phyloP scores from a whole-genome alignment of 2,113 vertebrate species.

The Zosterops pallidus region DNA sequence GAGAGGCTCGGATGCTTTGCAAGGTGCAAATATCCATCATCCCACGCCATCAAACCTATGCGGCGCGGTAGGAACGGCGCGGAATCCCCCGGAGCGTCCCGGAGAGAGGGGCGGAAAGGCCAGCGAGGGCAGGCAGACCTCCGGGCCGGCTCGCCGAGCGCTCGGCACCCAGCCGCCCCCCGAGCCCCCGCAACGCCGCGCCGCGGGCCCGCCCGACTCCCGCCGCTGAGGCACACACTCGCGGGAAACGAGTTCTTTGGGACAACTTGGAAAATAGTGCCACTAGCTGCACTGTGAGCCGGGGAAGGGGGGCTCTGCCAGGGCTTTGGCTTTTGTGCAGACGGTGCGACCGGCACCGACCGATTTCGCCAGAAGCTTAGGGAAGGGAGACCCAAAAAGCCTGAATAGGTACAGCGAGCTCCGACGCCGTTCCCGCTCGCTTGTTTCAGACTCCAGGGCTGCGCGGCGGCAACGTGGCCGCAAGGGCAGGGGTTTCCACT shows the following conservation, averaged over 20 bases:
- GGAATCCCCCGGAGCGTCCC: not conserved
- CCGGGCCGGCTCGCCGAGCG: not conserved
- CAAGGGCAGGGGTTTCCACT: not conserved
- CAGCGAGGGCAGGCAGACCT: not conserved
- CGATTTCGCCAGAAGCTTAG: not conserved
- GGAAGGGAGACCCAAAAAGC: not conserved
- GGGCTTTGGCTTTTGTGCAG: not conserved
- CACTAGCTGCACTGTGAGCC: not conserved
- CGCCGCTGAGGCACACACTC: not conserved
- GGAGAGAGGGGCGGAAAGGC: not conserved
- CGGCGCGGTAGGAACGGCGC: not conserved
- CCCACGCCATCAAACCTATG: not conserved
- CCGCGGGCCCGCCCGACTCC: not conserved
- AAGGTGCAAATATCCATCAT: not conserved
- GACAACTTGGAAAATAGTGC: not conserved
- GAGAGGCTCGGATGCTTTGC: not conserved
- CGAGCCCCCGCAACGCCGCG: not conserved
- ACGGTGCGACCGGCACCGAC: not conserved
- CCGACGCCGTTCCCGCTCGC: not conserved
- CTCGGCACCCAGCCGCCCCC: no score
- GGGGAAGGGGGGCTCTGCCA: not conserved
- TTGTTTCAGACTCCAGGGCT: not conserved
- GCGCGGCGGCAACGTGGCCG: not conserved
- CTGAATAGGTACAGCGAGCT: not conserved
- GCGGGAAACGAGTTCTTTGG: not conserved